Base-by-base conservation (phyloP, 2,113 vertebrate genomes). In the Cercopithecus mona region DNA sequence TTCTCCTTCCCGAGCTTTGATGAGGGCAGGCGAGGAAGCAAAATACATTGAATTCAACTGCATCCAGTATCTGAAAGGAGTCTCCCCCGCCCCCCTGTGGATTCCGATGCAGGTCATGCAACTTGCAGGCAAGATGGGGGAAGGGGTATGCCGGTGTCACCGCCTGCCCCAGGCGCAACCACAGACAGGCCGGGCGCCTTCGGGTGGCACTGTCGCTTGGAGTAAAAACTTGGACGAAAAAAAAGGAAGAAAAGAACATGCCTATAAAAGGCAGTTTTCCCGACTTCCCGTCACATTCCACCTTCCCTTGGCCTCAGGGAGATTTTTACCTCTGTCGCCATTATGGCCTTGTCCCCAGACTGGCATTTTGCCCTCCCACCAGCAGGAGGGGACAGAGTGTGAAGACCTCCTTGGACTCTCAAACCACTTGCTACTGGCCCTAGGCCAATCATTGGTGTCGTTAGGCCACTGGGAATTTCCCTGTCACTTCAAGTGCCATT, bases 351-450 rank as follows among this genome's bases (percentile, higher is more conserved):
- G 92, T 96, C 93, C 90, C 92, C 89, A 96, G 87, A 68, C 95
- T 97, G 96, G 97, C 97, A 95, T 66, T 97, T 88, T 96, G 93
- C 96, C 97, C 90, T 97, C 84, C 90, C 76, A 66, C 97, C 98
- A 97, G 96, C 96, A 98, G 97, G 97, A 97, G 96, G 98, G 96
- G 97, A 98, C 97, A 91, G 90, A 97, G 96, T 97, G 86, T 89
- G 93, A 95, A 94, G 92, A 87, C 96, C 79, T 59, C 52, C 59
- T 83, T 64, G 73, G 89, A 94, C 64, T 90, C 93, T 75, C 73
- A 95, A 87, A 87, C 80, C 82, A 80, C 92, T 59, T 93, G 59
- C 86, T 20, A 18, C 88, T 94, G 96, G 97, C 94, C 94, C 23
- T 25, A 38, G 79, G 87, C 97, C 97, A 95, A 48, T 23, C 86